phyloP scores from a whole-genome alignment of 53 echinoderm and acorn worm genomes.

The Echinarachnius parma region DNA sequence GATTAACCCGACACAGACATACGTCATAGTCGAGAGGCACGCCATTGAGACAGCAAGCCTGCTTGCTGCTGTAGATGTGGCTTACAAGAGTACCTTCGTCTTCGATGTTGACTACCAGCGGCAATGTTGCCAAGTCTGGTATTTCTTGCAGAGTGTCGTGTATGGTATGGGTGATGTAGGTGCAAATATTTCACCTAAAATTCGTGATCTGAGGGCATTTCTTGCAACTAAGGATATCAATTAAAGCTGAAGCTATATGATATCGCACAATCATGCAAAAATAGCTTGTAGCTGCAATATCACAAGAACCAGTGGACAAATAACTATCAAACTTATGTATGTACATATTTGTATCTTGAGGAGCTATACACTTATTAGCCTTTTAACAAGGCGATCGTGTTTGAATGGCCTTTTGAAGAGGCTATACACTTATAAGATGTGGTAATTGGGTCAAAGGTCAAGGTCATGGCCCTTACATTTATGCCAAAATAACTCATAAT shows the following conservation, averaged over 20 bases:
- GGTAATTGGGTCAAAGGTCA: too few species aligned
- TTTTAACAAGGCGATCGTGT: too few species aligned
- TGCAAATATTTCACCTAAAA: slow-evolving; percentile 17
- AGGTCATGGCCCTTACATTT: too few species aligned
- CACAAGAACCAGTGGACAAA: too few species aligned
- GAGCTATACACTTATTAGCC: too few species aligned
- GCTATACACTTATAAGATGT: too few species aligned
- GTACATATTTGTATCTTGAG: too few species aligned
- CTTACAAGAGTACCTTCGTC: slow-evolving; percentile 6
- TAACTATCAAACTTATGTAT: too few species aligned
- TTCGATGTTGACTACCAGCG: slow-evolving; percentile 17
- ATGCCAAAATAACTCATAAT: too few species aligned
- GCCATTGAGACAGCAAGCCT: slow-evolving; percentile 16
- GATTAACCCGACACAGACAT: slow-evolving; percentile 8
- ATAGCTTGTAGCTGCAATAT: too few species aligned
- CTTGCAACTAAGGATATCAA: slow-evolving; percentile 13
- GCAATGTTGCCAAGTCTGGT: slow-evolving; percentile 19
- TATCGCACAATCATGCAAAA: slow-evolving; percentile 14
- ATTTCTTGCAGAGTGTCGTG: slow-evolving; percentile 24
- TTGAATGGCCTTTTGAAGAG: too few species aligned
- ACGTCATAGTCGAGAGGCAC: slow-evolving; percentile 18
- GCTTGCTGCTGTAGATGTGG: slow-evolving; percentile 17
- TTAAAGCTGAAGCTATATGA: slow-evolving; percentile 12
- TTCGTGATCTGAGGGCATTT: slow-evolving; percentile 11
- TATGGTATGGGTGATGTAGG: slow-evolving; percentile 23